Percentiles rank a stretch among this genome's conserved stretches.
These are phyloP conservation scores for Enteromius anoplus DNA, from an alignment of 2,797 vertebrate species.

Conservation along the genomic window DNA sequence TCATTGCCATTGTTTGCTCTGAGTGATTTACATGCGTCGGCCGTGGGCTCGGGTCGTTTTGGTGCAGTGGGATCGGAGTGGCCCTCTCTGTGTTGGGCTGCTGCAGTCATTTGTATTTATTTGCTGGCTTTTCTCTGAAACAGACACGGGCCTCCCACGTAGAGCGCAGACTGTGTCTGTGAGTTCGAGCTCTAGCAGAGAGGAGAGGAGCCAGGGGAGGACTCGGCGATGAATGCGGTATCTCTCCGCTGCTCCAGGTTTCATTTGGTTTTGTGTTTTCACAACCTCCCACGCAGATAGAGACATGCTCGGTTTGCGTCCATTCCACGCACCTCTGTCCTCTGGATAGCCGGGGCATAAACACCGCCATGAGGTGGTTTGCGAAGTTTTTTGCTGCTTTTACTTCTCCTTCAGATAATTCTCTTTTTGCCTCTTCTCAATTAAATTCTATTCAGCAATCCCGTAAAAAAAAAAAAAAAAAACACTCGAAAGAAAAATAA, in stretches of 20 bases:
- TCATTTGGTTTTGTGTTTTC: constrained; percentile 45
- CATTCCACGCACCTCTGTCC: constrained; percentile 23
- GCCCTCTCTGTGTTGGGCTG: constrained; percentile 58
- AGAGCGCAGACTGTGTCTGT: constrained; percentile 50
- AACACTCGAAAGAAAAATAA: constrained; percentile 18
- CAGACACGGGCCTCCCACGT: constrained; percentile 55
- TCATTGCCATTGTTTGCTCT: constrained; percentile 38
- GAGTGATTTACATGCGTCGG: constrained; percentile 46
- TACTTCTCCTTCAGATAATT: not conserved
- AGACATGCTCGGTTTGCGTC: constrained; percentile 27
- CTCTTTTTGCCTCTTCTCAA: not conserved
- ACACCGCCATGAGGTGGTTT: not conserved
- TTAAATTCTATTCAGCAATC: not conserved
- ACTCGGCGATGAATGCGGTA: constrained; percentile 47
- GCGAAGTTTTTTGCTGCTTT: constrained; percentile 2
- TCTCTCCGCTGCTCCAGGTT: constrained; percentile 47
- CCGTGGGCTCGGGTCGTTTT: constrained; percentile 40
- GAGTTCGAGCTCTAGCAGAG: constrained; percentile 48
- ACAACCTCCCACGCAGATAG: constrained; percentile 44
- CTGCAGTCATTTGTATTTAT: constrained; percentile 81
- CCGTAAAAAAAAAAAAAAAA: not conserved
- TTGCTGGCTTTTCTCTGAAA: constrained; percentile 60
- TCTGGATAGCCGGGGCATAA: constrained; percentile 16
- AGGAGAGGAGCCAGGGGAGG: constrained; percentile 46
- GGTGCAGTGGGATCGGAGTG: constrained; percentile 54